Evolutionary conservation across 2,113 vertebrate species (phyloP).

Genomic region (Micronycteris hirsuta): DNA sequence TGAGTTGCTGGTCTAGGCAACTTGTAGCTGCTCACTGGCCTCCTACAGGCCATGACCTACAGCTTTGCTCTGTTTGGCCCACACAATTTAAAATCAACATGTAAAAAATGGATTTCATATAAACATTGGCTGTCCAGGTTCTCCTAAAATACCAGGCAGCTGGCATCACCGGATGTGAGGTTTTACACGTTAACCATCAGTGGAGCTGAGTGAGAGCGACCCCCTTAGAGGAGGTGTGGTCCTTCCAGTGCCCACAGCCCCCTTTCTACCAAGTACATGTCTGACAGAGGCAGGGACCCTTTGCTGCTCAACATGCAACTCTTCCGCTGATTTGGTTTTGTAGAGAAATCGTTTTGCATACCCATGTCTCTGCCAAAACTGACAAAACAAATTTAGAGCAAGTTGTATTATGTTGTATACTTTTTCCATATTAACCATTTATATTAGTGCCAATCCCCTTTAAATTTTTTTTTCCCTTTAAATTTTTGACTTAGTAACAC

Average conservation of each 20-base stretch:
- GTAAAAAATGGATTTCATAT: background rate
- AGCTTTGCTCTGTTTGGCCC: background rate
- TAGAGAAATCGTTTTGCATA: background rate
- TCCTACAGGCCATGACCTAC: background rate
- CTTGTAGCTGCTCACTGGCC: background rate
- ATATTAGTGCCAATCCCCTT: background rate
- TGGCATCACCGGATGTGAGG: background rate
- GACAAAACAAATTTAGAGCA: background rate
- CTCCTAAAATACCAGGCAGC: background rate
- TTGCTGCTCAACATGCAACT: background rate
- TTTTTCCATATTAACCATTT: background rate
- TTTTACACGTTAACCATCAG: background rate
- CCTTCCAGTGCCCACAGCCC: background rate
- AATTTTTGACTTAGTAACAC: background rate
- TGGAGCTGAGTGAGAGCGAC: background rate
- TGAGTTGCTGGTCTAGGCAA: background rate
- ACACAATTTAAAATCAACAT: background rate
- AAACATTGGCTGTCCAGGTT: background rate
- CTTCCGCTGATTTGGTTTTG: background rate
- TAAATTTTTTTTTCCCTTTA: background rate
- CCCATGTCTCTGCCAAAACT: background rate
- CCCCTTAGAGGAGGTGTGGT: background rate
- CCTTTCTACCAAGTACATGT: background rate
- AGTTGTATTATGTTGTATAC: background rate
- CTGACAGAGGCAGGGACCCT: background rate